These are phyloP conservation scores for Dusona sp. DNA, from an alignment of 2,888 invertebrate species.

Conservation along the genomic window DNA sequence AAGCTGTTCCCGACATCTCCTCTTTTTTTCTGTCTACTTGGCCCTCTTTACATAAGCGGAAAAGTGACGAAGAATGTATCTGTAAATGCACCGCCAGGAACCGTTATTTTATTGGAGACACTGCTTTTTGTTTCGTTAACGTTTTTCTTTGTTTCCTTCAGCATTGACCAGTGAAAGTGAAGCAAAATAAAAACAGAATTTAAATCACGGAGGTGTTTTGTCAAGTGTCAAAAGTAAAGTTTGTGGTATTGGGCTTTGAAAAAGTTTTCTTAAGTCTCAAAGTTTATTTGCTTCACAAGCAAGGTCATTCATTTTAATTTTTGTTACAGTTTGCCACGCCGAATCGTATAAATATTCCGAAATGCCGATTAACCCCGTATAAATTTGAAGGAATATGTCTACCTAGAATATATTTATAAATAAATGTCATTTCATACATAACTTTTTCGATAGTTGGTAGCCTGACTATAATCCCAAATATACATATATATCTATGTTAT, in stretches of 20 bases:
- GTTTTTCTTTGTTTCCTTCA: not conserved
- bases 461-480: not conserved
- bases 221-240: not conserved
- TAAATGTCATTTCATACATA: slow-evolving; percentile 7
- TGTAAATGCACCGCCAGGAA: slow-evolving; percentile 15
- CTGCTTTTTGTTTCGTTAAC: not conserved
- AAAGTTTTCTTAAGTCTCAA: not conserved
- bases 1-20: slow-evolving; percentile 9
- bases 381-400: not conserved
- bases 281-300: not conserved
- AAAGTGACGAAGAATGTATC: not conserved
- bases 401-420: not conserved
- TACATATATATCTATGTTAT: not conserved
- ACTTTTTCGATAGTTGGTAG: not conserved
- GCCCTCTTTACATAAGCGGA: not conserved
- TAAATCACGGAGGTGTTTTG: slow-evolving; percentile 1
- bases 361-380: not conserved
- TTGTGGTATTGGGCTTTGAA: not conserved
- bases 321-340: not conserved
- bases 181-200: not conserved
- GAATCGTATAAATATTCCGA: not conserved
- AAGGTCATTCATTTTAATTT: not conserved
- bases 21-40: slow-evolving; percentile 17
- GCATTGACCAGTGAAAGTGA: not conserved
- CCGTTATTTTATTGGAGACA: slow-evolving; percentile 14